Base-by-base conservation (phyloP, 2,113 vertebrate genomes). In the Carassius carassius region DNA sequence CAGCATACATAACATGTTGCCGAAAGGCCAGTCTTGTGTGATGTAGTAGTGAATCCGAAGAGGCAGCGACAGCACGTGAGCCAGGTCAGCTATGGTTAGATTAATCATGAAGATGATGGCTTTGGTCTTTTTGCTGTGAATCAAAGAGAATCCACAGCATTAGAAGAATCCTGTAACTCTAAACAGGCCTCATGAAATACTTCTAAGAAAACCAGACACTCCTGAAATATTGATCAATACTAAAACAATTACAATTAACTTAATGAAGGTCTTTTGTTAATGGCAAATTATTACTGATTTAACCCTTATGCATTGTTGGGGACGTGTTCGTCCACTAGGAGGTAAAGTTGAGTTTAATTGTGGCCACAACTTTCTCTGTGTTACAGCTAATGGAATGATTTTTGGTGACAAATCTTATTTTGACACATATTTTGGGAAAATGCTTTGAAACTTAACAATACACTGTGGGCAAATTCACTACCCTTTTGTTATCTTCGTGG, bases 71-170 rank as follows among this genome's bases (percentile, higher is more conserved):
- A 99, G 93, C 78, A 97, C 94, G 0, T 99, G 97, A 1, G 93
- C 92, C 89, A 99, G 94, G 90, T 99, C 98, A 0, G 98, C 98
- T 0, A 93, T 0, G 0, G 97, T 94, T 90, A 99, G 92, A 88
- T 99, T 98, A 81, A 98, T 95, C 97, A 99, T 97, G 93, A 98
- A 99, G 89, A 99, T 97, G 86, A 98, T 90, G 0, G 96, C 95
- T 90, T 98, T 99, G 87, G 93, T 97, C 86, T 96, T 97, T 93
- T 95, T 96, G 65, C 93, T 95, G 91, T 80, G 84, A 47, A 17
- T 56, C 49, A 5, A 76, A 70, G 23, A 5, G 16, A 84, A 16
- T 51, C n/a, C 17, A 2, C 19, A 44, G 63, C 35, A 41, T 41
- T 58, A 62, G 13, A 47, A 9, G 16, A 83, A 14, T 25, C 16